phyloP scores from a whole-genome alignment of 2,888 invertebrate genomes.

The Tenodera sinensis region DNA sequence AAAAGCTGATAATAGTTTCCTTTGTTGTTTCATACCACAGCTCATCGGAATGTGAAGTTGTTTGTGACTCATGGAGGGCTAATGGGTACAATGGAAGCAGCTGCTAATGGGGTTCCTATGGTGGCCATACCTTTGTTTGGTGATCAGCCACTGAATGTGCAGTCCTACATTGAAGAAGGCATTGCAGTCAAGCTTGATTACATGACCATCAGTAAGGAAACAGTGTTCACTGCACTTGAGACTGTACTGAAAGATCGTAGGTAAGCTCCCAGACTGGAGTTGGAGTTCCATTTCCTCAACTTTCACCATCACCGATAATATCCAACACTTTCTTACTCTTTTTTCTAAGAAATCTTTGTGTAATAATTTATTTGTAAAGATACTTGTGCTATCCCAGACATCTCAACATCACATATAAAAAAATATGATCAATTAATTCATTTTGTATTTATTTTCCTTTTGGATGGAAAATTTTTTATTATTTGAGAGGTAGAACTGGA shows the following conservation, averaged over 20 bases:
- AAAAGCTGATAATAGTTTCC: no score
- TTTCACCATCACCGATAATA: no score
- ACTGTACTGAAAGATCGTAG: conserved; percentile 33
- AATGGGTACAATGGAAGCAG: conserved; percentile 65
- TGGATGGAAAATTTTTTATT: no score
- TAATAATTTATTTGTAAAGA: no score
- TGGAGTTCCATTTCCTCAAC: no score
- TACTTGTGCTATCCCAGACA: no score
- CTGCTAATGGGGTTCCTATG: conserved; percentile 61
- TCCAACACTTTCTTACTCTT: no score
- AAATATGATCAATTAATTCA: no score
- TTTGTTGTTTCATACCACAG: conserved; percentile 39
- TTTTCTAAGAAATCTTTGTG: no score
- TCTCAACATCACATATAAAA: no score
- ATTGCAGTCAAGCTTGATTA: conserved; percentile 53
- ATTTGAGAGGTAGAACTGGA: no score
- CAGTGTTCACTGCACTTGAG: conserved; percentile 47
- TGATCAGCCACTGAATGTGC: conserved; percentile 61
- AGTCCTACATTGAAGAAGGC: conserved; percentile 52
- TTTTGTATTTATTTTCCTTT: no score
- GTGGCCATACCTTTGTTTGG: conserved; percentile 65
- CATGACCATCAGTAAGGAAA: conserved; percentile 50
- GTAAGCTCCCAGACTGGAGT: conserved; percentile 22
- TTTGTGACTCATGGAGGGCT: conserved; percentile 73
- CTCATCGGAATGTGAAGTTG: conserved; percentile 64